These are phyloP conservation scores for Phodopus roborovskii DNA, from an alignment of 2,113 vertebrate species.

Conservation along the genomic window DNA sequence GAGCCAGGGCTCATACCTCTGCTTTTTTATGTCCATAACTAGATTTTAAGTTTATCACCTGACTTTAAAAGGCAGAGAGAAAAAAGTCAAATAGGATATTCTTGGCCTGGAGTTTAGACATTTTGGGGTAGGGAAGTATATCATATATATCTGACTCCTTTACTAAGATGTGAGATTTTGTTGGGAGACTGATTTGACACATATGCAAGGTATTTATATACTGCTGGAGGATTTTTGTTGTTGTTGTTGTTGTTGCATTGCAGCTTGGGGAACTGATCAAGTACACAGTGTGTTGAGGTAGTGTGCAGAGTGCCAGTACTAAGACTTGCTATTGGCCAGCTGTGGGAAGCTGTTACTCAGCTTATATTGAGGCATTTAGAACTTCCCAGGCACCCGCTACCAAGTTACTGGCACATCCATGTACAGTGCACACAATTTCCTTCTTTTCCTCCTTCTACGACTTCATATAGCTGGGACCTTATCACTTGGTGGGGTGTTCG, in stretches of 20 bases:
- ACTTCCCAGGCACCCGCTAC: slow-evolving; percentile 74
- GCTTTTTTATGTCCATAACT: slow-evolving; percentile 86
- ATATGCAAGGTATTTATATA: slow-evolving; percentile 87
- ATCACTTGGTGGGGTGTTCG: slow-evolving; percentile 68
- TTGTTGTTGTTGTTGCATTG: slow-evolving; percentile 83
- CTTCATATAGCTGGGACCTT: slow-evolving; percentile 81
- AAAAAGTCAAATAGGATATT: slow-evolving; percentile 80
- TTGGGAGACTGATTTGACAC: slow-evolving; percentile 88
- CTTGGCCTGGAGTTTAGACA: slow-evolving; percentile 85
- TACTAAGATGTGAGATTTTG: slow-evolving; percentile 86
- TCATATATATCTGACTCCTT: slow-evolving; percentile 86
- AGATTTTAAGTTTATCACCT: slow-evolving; percentile 87
- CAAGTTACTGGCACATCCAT: not conserved
- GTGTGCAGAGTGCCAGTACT: slow-evolving; percentile 80
- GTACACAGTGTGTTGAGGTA: slow-evolving; percentile 82
- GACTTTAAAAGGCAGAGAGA: slow-evolving; percentile 85
- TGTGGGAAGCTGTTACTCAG: slow-evolving; percentile 80
- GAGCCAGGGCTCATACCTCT: slow-evolving; percentile 86
- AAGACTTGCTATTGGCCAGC: slow-evolving; percentile 78
- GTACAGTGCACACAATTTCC: not conserved
- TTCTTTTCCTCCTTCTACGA: slow-evolving; percentile 69
- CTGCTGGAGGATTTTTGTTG: slow-evolving; percentile 72
- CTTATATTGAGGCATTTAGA: slow-evolving; percentile 78
- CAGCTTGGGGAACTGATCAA: slow-evolving; percentile 81
- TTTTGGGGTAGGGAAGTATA: slow-evolving; percentile 85